A percentile compares a stretch with the other conserved stretches of the same genome.
Evolutionary conservation across 2,888 invertebrate species (phyloP).

Genomic region (Drosophila setosimentum): DNA sequence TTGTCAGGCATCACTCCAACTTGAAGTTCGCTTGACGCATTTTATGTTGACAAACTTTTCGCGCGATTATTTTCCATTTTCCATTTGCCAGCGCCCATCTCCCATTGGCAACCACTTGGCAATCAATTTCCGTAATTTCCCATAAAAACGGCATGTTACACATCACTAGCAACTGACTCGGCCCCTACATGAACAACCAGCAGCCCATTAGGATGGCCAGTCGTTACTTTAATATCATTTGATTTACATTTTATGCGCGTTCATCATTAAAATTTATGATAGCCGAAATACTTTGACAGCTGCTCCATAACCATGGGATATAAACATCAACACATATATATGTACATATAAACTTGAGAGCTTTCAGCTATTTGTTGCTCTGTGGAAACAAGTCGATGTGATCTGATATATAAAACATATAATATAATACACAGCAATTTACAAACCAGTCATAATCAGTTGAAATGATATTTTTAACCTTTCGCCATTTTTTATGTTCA

Average conservation of each 20-base stretch:
- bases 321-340: neutral
- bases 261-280: slow-evolving; percentile 69
- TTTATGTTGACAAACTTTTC: slow-evolving; percentile 59
- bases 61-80: slow-evolving; percentile 57
- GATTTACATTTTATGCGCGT: slow-evolving; percentile 74
- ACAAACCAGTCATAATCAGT: neutral
- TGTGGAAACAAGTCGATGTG: neutral
- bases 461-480: neutral
- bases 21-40: slow-evolving; percentile 57
- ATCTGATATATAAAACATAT: neutral
- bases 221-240: slow-evolving; percentile 66
- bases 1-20: slow-evolving; percentile 58
- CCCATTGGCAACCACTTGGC: slow-evolving; percentile 47
- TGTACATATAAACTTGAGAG: neutral
- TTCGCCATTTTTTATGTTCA: neutral
- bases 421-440: neutral
- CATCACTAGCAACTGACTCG: slow-evolving; percentile 33
- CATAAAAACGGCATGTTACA: slow-evolving; percentile 72
- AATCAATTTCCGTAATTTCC: slow-evolving; percentile 78
- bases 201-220: slow-evolving; percentile 59
- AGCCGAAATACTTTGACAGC: slow-evolving; percentile 61
- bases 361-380: slow-evolving; percentile 17
- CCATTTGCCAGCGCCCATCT: slow-evolving; percentile 21
- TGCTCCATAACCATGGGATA: slow-evolving; percentile 39
- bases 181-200: neutral